Evolutionary conservation across 2,113 vertebrate species (phyloP), one percentile per base, ranked within the genome.

Genomic region (Colinus virginianus): DNA sequence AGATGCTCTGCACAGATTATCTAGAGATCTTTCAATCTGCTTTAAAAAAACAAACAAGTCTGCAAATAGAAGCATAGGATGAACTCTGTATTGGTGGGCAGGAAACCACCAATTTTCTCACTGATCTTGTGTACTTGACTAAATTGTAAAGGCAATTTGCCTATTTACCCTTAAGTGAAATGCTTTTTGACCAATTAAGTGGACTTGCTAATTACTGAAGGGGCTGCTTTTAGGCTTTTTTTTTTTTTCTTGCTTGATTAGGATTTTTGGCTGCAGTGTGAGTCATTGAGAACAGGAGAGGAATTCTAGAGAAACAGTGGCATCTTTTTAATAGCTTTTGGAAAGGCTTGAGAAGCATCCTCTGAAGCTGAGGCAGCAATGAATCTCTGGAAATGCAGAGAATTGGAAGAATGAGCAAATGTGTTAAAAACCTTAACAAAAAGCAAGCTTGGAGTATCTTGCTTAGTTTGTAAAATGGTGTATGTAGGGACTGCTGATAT

Each of bases 81-180:
- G 85, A 90, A 78, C 45, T 62, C 87, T 81, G 46, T 0, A 2
- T 90, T 81, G 70, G 67, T 61, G 83, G 87, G 77, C 90, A 94
- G 93, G 88, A 95, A 94, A 80, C 79, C 86, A 80, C 79, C 71
- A 79, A 64, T 38, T 80, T 90, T 7, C 26, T 85, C 38, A 87
- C 88, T 93, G 76, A 76, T 69, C 17, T 17, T 56, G 67, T 93
- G 83, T 66, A 83, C 90, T 85, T 87, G 79, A 45, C 59, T 91
- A 64, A 61, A n/a, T 80, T 83, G 30, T 40, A 17, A 68, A 85
- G n/a, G 68, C 77, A 83, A 74, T 80, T 90, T 96, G 59, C 68
- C 55, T 83, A 14, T 92, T 93, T 88, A 78, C 30, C 64, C 66
- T 30, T 17, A 59, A 86, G 49, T 69, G 55, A 48, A 69, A 49